phyloP scores from a whole-genome alignment of 1,140 invertebrate genomes.

The Diploscapter pachys region DNA sequence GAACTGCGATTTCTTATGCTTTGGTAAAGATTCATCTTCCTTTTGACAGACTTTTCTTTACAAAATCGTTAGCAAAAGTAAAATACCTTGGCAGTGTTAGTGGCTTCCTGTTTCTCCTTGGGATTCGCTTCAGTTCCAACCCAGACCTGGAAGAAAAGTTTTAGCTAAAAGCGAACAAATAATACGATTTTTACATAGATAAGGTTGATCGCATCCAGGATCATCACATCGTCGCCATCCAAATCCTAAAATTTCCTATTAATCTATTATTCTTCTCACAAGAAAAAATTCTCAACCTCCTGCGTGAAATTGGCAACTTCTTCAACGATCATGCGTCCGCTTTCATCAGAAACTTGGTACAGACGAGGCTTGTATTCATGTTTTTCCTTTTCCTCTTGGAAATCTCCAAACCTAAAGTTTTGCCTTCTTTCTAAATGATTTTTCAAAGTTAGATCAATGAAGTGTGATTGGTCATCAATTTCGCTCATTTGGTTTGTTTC shows the following conservation, averaged over 20 bases:
- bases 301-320: constrained; percentile 68
- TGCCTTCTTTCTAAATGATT: background rate
- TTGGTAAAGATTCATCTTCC: background rate
- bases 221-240: constrained; percentile 79
- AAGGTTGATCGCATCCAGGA: constrained; percentile 74
- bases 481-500: too few relatives aligned
- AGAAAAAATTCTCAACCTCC: constrained; percentile 31
- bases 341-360: constrained; percentile 68
- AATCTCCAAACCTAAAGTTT: constrained; percentile 38
- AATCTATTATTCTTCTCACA: constrained; percentile 19
- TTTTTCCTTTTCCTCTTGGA: constrained; percentile 45
- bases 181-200: constrained; percentile 63
- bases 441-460: too few relatives aligned
- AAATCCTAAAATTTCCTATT: constrained; percentile 66
- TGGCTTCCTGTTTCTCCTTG: constrained; percentile 67
- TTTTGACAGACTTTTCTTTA: background rate
- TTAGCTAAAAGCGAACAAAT: constrained; percentile 74
- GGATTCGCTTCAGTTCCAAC: constrained; percentile 71
- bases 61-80: background rate
- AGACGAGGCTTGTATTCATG: constrained; percentile 63
- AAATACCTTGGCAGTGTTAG: constrained; percentile 63
- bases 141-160: constrained; percentile 70
- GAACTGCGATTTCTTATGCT: constrained; percentile 20
- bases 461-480: too few relatives aligned
- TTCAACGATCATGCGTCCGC: constrained; percentile 64